Conservation (phyloP, 2,797 vertebrate species). For the Monodelphis domestica region DNA sequence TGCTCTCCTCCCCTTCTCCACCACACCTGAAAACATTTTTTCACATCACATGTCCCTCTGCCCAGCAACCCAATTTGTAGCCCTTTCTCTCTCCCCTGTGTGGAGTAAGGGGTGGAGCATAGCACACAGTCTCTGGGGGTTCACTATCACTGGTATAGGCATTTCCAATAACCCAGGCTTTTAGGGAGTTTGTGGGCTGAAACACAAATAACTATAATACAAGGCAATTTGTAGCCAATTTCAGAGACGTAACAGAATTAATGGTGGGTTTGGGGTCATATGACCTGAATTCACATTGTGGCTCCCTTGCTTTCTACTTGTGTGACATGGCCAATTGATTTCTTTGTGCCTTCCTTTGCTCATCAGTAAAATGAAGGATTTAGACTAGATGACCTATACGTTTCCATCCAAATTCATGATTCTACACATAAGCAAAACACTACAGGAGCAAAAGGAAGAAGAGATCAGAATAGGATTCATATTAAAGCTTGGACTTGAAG, state of each 20-base stretch:
- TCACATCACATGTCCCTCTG: no score
- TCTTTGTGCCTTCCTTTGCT: not conserved
- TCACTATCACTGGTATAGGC: no score
- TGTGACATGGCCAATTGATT: not conserved
- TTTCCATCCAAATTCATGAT: no score
- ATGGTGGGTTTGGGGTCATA: not conserved
- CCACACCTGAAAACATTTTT: no score
- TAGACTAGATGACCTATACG: not conserved
- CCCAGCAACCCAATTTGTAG: no score
- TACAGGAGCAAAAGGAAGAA: not conserved
- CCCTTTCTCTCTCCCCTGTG: no score
- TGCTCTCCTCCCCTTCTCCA: no score
- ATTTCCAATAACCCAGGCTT: not conserved
- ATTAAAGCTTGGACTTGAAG: not conserved
- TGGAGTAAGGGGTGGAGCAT: no score
- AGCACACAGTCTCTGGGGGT: no score
- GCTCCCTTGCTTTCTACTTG: not conserved
- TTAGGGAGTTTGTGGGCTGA: not conserved
- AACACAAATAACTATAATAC: not conserved
- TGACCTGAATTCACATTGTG: not conserved
- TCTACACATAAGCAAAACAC: not conserved
- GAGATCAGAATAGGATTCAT: not conserved
- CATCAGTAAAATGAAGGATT: not conserved
- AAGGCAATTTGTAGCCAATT: not conserved
- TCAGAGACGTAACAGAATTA: not conserved